Base-by-base conservation (phyloP, 2,888 invertebrate genomes). In the Bugula neritina region DNA sequence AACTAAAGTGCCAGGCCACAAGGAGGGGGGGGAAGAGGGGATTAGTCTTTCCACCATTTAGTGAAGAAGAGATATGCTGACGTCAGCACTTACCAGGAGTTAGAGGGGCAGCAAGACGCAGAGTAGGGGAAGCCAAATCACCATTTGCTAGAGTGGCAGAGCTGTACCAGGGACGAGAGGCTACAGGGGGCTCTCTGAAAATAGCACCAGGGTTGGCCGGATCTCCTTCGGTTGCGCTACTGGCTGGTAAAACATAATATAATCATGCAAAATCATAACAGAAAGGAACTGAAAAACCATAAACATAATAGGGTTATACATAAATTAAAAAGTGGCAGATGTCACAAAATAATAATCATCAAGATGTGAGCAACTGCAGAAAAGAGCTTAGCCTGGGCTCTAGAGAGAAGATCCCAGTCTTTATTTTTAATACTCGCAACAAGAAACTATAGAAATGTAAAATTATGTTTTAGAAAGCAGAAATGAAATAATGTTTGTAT, bases 81-180 rank as follows among this genome's bases (percentile, higher is more conserved):
- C n/a, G n/a, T n/a, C 43, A 10, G 43, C 5, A 43, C 43, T 43
- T 43, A 43, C 43, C 43, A 43, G 43, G 43, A 17, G 43, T 43
- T 43, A 43, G 17, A 43, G 43, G 43, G 17, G 43, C 17, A 17
- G 43, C 5, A n/a, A 31, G 63, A 31, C 25, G 34, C 29, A 63
- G 63, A 3, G 31, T 29, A 1, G 63, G 58, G 29, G 63, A 69
- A 25, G 52, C n/a, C 13, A 43, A 29, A 27, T 72, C 73, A 74
- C 58, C 73, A 72, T 5, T 63, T 13, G 23, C 31, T 13, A 27
- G 10, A 31, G 23, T 57, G 57, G 21, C 27, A 13, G 74, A 73
- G 52, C 74, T 73, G 5, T 76, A 73, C 54, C 71, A 75, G 29
- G 43, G 10, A 34, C 71, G 54, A 54, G 29, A 54, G n/a, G 55